phyloP scores from a whole-genome alignment of 2,888 invertebrate species.

The Danaus chrysippus region DNA sequence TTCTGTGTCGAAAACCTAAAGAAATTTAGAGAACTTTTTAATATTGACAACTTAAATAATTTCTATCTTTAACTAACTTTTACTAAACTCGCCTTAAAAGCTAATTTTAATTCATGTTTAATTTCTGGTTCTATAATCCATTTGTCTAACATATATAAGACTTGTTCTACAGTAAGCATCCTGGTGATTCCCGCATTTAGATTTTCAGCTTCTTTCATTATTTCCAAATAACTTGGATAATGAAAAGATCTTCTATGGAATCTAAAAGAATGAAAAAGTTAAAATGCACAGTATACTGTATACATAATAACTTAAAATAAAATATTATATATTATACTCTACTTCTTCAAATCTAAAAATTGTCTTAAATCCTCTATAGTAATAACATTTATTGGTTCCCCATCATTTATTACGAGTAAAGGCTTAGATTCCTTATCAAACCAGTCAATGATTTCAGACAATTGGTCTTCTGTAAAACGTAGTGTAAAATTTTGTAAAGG shows the following conservation, averaged over 20 bases:
- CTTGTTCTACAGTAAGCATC: slow-evolving; percentile 58
- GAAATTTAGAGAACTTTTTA: background rate
- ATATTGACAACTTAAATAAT: background rate
- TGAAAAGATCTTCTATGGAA: slow-evolving; percentile 60
- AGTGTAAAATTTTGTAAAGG: slow-evolving; percentile 47
- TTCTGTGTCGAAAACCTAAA: slow-evolving; percentile 67
- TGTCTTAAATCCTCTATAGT: slow-evolving; percentile 53
- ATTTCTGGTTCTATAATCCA: slow-evolving; percentile 52
- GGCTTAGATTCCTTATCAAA: slow-evolving; percentile 57
- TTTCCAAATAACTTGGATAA: slow-evolving; percentile 60
- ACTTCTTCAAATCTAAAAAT: slow-evolving; percentile 63
- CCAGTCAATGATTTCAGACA: slow-evolving; percentile 51
- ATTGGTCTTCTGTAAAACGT: slow-evolving; percentile 56
- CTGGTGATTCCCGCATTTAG: slow-evolving; percentile 50
- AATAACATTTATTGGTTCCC: slow-evolving; percentile 51
- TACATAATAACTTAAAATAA: background rate
- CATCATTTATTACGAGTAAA: slow-evolving; percentile 46
- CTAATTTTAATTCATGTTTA: slow-evolving; percentile 60
- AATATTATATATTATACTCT: slow-evolving; percentile 32
- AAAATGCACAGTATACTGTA: background rate
- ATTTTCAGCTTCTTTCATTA: slow-evolving; percentile 58
- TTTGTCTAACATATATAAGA: slow-evolving; percentile 57
- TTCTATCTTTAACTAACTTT: background rate
- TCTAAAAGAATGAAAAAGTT: slow-evolving; percentile 38
- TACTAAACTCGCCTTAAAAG: slow-evolving; percentile 49